A percentile compares a stretch with the other conserved stretches of the same genome.
Conservation (phyloP, 2,888 invertebrate genomes). For the Leucophora obtusa region DNA sequence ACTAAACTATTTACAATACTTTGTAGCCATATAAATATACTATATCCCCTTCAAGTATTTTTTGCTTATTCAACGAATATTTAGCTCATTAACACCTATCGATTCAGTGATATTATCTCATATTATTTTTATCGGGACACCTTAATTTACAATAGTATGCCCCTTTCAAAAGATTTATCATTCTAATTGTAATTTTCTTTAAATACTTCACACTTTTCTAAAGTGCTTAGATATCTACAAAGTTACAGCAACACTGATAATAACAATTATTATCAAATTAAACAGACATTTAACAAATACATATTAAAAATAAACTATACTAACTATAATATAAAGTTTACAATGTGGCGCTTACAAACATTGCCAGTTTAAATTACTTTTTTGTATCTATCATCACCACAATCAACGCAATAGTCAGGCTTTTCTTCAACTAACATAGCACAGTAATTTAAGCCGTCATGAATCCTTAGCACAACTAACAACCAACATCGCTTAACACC, state of each 20-base stretch:
- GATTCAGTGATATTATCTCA: too few relatives aligned
- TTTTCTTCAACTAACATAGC: not conserved
- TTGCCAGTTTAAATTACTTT: slow-evolving; percentile 43
- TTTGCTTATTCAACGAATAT: too few relatives aligned
- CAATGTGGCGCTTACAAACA: slow-evolving; percentile 54
- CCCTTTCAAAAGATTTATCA: not conserved
- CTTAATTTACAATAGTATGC: not conserved
- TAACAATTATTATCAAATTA: slow-evolving; percentile 60
- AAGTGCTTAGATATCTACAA: too few relatives aligned
- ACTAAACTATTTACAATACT: too few relatives aligned
- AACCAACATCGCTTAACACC: slow-evolving; percentile 13
- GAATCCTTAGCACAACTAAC: slow-evolving; percentile 27
- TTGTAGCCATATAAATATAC: too few relatives aligned
- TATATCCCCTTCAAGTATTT: too few relatives aligned
- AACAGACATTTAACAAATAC: slow-evolving; percentile 47
- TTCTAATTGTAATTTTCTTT: slow-evolving; percentile 34
- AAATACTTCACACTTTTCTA: slow-evolving; percentile 18
- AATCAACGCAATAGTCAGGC: slow-evolving; percentile 4
- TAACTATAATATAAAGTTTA: slow-evolving; percentile 23
- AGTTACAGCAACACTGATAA: slow-evolving; percentile 53
- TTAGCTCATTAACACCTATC: too few relatives aligned
- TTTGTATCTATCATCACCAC: slow-evolving; percentile 8
- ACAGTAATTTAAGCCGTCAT: slow-evolving; percentile 41
- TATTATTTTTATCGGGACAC: too few relatives aligned
- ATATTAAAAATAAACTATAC: not conserved